Percentiles rank a stretch among this genome's conserved stretches.
Evolutionary conservation across 1,140 invertebrate species (phyloP).

Genomic region (Drosophila kikkawai): DNA sequence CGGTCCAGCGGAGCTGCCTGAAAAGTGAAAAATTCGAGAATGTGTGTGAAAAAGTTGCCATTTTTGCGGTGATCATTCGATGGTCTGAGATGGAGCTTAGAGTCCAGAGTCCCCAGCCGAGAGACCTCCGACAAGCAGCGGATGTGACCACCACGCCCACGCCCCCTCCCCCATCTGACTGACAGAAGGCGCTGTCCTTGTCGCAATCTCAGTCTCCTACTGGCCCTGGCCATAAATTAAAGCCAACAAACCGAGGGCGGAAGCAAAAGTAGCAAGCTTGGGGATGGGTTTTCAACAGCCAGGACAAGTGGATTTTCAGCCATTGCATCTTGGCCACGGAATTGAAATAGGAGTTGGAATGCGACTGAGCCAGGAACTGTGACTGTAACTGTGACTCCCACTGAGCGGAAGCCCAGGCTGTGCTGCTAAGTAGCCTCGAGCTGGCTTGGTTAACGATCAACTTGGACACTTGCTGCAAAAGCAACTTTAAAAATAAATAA

Average conservation of each 20-base stretch:
- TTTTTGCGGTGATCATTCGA: slow-evolving; percentile 53
- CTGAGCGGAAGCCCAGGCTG: slow-evolving; percentile 69
- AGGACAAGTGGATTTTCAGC: slow-evolving; percentile 72
- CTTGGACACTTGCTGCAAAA: slow-evolving; percentile 20
- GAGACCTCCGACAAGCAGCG: slow-evolving; percentile 59
- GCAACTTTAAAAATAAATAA: background rate
- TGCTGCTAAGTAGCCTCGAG: slow-evolving; percentile 72
- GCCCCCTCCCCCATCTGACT: slow-evolving; percentile 15
- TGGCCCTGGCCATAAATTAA: slow-evolving; percentile 76
- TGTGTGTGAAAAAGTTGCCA: slow-evolving; percentile 67
- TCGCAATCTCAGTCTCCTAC: slow-evolving; percentile 39
- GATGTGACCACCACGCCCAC: slow-evolving; percentile 56
- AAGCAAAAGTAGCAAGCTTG: slow-evolving; percentile 57
- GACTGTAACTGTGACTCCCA: slow-evolving; percentile 11
- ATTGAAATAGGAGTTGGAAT: background rate
- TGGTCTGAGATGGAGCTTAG: slow-evolving; percentile 14
- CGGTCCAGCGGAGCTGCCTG: slow-evolving; percentile 23
- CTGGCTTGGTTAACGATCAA: slow-evolving; percentile 64
- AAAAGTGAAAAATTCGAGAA: slow-evolving; percentile 53
- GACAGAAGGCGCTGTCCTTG: slow-evolving; percentile 57
- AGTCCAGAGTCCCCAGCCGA: background rate
- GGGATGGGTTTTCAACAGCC: slow-evolving; percentile 2
- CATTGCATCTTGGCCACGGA: slow-evolving; percentile 66
- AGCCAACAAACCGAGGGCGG: slow-evolving; percentile 74
- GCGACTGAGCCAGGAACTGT: slow-evolving; percentile 12